Percentiles rank a stretch among this genome's conserved stretches.
These are phyloP conservation scores for Gymnosoma rotundatum DNA, from an alignment of 2,888 invertebrate species.

Conservation along the genomic window DNA sequence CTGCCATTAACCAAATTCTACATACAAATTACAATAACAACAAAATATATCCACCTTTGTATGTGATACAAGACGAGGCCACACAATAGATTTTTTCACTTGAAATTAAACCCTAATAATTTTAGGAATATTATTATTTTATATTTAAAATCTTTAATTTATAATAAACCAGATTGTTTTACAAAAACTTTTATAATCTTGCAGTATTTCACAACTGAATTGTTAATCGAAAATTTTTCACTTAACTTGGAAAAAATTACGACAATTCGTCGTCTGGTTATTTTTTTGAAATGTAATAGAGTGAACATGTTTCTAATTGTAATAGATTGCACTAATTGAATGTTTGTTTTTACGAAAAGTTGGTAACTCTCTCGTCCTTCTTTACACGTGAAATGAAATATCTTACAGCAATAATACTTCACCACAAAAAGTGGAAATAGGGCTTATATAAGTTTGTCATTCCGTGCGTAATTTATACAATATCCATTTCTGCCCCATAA, in stretches of 20 bases:
- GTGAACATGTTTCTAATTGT: slow-evolving; percentile 73
- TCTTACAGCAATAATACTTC: no score
- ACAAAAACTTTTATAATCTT: slow-evolving; percentile 48
- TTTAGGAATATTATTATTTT: slow-evolving; percentile 30
- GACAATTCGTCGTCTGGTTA: slow-evolving; percentile 73
- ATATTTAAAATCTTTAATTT: slow-evolving; percentile 25
- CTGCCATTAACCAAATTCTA: slow-evolving; percentile 56
- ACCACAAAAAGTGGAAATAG: no score
- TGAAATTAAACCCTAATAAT: slow-evolving; percentile 51
- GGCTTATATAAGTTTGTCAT: no score
- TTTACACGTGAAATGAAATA: not conserved
- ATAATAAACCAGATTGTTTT: slow-evolving; percentile 42
- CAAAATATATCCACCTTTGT: slow-evolving; percentile 75
- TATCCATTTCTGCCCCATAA: no score
- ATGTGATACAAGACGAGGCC: slow-evolving; percentile 77
- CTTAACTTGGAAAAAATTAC: slow-evolving; percentile 73
- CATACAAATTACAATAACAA: slow-evolving; percentile 63
- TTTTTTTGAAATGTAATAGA: slow-evolving; percentile 71
- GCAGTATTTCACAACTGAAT: slow-evolving; percentile 59
- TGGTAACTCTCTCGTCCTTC: not conserved
- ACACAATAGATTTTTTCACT: slow-evolving; percentile 78
- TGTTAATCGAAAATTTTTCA: slow-evolving; percentile 67
- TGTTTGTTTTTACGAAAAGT: not conserved
- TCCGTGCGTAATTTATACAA: no score
- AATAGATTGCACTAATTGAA: slow-evolving; percentile 45